These are phyloP conservation scores for Aptenodytes patagonicus DNA, from an alignment of 2,113 vertebrate species.

Conservation along the genomic window DNA sequence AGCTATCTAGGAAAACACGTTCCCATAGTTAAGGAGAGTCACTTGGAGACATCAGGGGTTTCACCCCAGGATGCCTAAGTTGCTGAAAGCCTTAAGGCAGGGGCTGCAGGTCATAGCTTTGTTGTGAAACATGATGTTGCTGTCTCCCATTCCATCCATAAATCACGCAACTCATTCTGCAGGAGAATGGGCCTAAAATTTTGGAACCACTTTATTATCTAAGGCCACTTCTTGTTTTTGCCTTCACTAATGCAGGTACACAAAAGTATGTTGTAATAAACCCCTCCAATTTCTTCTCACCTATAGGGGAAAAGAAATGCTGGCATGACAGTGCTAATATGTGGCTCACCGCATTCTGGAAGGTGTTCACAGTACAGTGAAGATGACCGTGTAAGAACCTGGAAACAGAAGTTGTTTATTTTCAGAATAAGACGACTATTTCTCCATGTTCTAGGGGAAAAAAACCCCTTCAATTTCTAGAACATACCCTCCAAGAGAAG, in stretches of 20 bases:
- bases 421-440: not conserved
- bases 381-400: not conserved
- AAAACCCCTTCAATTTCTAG: not conserved
- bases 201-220: not conserved
- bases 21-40: not conserved
- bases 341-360: not conserved
- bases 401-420: not conserved
- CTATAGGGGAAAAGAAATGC: not conserved
- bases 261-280: not conserved
- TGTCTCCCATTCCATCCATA: not conserved
- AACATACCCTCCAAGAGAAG: not conserved
- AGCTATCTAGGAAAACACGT: not conserved
- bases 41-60: not conserved
- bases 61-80: not conserved
- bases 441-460: not conserved
- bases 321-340: not conserved
- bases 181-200: not conserved
- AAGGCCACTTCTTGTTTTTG: not conserved
- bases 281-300: not conserved
- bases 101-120: not conserved
- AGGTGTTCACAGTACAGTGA: not conserved
- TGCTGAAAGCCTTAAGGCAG: not conserved
- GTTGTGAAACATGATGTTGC: not conserved
- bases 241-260: not conserved
- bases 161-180: not conserved